A percentile compares a stretch with the other conserved stretches of the same genome.
phyloP scores from a whole-genome alignment of 2,797 vertebrate species.

The Cottoperca gobio region DNA sequence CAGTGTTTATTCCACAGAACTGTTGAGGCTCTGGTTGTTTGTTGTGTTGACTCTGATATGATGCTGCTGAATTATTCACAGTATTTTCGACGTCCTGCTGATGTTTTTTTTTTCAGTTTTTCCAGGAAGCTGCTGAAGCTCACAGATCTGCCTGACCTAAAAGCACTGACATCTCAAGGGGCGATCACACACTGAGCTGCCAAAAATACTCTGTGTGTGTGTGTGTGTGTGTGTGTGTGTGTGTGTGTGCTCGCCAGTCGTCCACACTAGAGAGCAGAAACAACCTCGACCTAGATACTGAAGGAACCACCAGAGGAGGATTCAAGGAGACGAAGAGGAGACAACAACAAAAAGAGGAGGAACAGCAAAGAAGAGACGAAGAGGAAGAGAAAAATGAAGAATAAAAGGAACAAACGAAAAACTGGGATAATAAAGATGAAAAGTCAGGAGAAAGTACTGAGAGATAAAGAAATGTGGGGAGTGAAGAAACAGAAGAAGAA shows the following conservation, averaged over 20 bases:
- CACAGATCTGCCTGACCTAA: slow-evolving; percentile 67
- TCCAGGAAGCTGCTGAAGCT: slow-evolving; percentile 54
- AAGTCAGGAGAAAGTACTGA: neutral
- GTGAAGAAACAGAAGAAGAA: neutral
- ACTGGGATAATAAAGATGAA: neutral
- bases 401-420: neutral
- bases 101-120: neutral
- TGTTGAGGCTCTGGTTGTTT: slow-evolving; percentile 13
- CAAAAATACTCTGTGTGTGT: slow-evolving; percentile 49
- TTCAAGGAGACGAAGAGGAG: slow-evolving; percentile 35
- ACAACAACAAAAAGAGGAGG: neutral
- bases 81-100: slow-evolving; percentile 29
- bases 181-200: slow-evolving; percentile 70
- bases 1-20: slow-evolving; percentile 16
- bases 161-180: slow-evolving; percentile 74
- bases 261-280: slow-evolving; percentile 42
- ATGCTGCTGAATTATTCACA: slow-evolving; percentile 61
- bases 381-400: neutral
- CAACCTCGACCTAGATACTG: slow-evolving; percentile 67
- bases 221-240: slow-evolving; percentile 20
- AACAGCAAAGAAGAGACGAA: neutral
- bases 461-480: neutral
- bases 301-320: slow-evolving; percentile 24
- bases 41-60: slow-evolving; percentile 45
- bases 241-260: slow-evolving; percentile 35